A percentile compares a stretch with the other conserved stretches of the same genome.
Conservation (phyloP, 2,888 invertebrate genomes). For the Orchesellides sinensis region DNA sequence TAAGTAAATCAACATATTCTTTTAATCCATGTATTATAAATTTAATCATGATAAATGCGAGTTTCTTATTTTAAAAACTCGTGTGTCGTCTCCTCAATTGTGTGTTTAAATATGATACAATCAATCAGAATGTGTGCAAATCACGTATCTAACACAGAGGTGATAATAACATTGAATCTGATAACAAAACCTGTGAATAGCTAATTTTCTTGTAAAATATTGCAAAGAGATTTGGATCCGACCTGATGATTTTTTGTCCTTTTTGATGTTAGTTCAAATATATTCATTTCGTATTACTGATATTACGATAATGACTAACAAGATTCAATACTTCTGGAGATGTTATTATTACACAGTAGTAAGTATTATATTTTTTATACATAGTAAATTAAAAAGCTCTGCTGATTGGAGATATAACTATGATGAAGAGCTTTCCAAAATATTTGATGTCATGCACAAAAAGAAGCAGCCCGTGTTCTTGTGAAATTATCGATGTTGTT, state of each 20-base stretch:
- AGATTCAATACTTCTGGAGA: slow-evolving; percentile 16
- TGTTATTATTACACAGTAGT: slow-evolving; percentile 31
- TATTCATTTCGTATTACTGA: neutral
- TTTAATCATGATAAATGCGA: slow-evolving; percentile 1
- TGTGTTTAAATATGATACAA: slow-evolving; percentile 5
- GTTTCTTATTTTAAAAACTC: neutral
- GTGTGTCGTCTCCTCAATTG: slow-evolving; percentile 15
- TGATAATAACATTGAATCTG: slow-evolving; percentile 4
- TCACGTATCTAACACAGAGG: slow-evolving; percentile 16
- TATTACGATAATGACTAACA: neutral
- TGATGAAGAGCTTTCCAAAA: slow-evolving; percentile 42
- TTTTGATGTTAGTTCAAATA: neutral
- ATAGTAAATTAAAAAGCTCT: slow-evolving; percentile 38
- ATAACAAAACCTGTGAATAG: neutral
- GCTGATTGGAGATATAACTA: slow-evolving; percentile 44
- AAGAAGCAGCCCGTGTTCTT: slow-evolving; percentile 35
- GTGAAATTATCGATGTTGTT: neutral
- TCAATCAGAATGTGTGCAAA: slow-evolving; percentile 7
- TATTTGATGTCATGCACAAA: slow-evolving; percentile 15
- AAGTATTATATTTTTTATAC: slow-evolving; percentile 18
- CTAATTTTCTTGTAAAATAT: slow-evolving; percentile 11
- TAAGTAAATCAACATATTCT: neutral
- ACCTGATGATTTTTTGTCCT: slow-evolving; percentile 24
- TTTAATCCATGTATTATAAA: neutral
- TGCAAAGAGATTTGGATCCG: slow-evolving; percentile 42